A percentile compares a stretch with the other conserved stretches of the same genome.
These are phyloP conservation scores for Drosophila mayri DNA, from an alignment of 1,140 invertebrate species.

Conservation along the genomic window DNA sequence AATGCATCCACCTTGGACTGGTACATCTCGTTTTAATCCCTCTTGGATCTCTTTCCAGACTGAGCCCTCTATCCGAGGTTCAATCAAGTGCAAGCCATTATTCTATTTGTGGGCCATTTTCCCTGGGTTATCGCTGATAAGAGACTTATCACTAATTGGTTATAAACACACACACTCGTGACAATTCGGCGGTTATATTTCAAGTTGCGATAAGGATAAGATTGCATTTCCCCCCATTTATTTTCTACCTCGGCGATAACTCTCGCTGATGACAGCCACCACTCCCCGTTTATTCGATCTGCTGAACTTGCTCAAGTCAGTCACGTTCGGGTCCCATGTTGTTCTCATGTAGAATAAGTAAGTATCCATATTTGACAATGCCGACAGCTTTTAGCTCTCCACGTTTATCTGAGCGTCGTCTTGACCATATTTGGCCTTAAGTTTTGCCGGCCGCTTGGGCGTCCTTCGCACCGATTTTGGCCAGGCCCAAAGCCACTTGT, in stretches of 20 bases:
- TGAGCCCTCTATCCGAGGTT: conserved; percentile 29
- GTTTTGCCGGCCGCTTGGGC: conserved; percentile 62
- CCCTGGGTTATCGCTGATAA: conserved; percentile 58
- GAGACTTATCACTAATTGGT: conserved; percentile 66
- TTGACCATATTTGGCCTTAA: conserved; percentile 66
- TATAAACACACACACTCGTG: conserved; percentile 52
- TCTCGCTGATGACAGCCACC: conserved; percentile 6
- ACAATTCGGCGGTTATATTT: conserved; percentile 56
- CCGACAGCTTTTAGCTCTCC: conserved; percentile 19
- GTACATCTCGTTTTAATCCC: conserved; percentile 48
- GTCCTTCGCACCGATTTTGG: conserved; percentile 77
- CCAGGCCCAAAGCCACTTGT: conserved; percentile 66
- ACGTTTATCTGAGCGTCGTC: conserved; percentile 21
- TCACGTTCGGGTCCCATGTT: conserved; percentile 30
- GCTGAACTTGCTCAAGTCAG: conserved; percentile 37
- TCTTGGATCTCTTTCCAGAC: conserved; percentile 28
- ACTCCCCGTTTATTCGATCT: conserved; percentile 32
- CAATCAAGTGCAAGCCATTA: conserved; percentile 36
- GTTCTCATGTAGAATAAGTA: conserved; percentile 30
- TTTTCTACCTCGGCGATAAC: conserved; percentile 9
- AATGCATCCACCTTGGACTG: conserved; percentile 59
- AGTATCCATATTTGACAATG: conserved; percentile 74
- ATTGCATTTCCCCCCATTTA: conserved; percentile 48
- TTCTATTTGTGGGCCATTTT: conserved; percentile 41
- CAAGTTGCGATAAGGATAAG: conserved; percentile 63